Evolutionary conservation across 2,113 vertebrate genomes (phyloP), one percentile per base, ranked within the genome.

Genomic region (Ailuropoda melanoleuca): DNA sequence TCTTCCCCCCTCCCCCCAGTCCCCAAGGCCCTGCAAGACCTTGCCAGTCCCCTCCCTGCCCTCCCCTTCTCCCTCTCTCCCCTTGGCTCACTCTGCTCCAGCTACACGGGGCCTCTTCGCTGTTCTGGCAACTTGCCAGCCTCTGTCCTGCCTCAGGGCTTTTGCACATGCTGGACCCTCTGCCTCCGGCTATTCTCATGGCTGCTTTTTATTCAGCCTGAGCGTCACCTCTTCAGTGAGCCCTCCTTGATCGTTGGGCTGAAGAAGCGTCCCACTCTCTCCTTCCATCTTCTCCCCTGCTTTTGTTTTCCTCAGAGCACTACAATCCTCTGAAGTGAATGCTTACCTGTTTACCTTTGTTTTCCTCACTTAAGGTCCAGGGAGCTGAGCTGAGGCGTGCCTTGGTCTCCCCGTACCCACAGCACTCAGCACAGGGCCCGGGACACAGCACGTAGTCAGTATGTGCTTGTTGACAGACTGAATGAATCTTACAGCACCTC

Each of bases 1-100:
- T n/a, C 11, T 24, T n/a, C 50, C 21, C 21, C 0, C 0, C 12
- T 1, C 0, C 1, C 3, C 23, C 58, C 58, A 60, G 43, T 31
- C 31, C 68, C 53, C 43, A n/a, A 55, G 34, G 4, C 29, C 46
- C 8, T n/a, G 34, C 7, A 19, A 0, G 3, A 10, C 31, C 74
- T 29, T 13, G 34, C 31, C 0, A 0, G 4, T 55, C 26, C 24
- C 14, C n/a, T 34, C 34, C 21, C 31, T 31, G 7, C 34, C 39
- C 15, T 46, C 6, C 3, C 11, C 24, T 43, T n/a, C 80, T 43
- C 39, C 39, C 18, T n/a, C 24, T 14, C 31, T 5, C 6, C 56
- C 34, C 46, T 26, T 19, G 1, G 15, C 43, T 62, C 23, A 4
- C 18, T n/a, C 68, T 37, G n/a, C 37, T 83, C 55, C n/a, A 46